Base-by-base conservation (phyloP, 2,113 vertebrate genomes). In the Marmota monax region DNA sequence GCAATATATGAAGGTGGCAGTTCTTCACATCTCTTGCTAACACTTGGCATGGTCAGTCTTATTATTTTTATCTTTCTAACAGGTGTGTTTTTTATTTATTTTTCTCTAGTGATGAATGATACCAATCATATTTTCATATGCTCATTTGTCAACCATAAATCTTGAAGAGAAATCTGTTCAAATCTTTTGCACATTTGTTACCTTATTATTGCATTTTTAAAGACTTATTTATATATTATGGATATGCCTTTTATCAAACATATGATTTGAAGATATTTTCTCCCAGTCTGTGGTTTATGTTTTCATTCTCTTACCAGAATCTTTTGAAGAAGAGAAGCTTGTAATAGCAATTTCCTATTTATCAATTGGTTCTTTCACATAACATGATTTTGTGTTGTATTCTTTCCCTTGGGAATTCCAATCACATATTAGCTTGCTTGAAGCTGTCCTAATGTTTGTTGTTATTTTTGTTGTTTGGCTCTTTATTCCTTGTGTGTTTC, bases 201-300 rank as follows among this genome's bases (percentile, higher is more conserved):
- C 45, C 63, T 77, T 89, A 63, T 20, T 65, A 79, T 63, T 95
- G 25, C 80, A 34, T 8, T 39, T 45, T 90, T 74, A 58, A 82
- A 76, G 51, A 84, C 34, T 79, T 85, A 51, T 72, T 84, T 94
- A 89, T 39, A 67, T 72, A 39, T 89, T 89, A 45, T 89, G n/a
- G 12, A 51, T 51, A 11, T 16, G 32, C 74, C 11, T 88, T 90
- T 78, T 70, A 82, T 72, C 25, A 69, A 76, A 58, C 2, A 51
- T 63, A 76, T 39, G 25, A 48, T 87, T 88, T 78, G 32, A 2
- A 72, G 76, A 58, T 34, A 84, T 91, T 95, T 90, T 94, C 34
- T 91, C 32, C n/a, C 7, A 58, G 37, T 63, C 34, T 63, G 27
- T 79, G 53, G 56, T 63, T 84, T 89, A 18, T 58, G 39, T 83